Conservation (phyloP, 2,888 invertebrate species). For the Idaea aversata region DNA sequence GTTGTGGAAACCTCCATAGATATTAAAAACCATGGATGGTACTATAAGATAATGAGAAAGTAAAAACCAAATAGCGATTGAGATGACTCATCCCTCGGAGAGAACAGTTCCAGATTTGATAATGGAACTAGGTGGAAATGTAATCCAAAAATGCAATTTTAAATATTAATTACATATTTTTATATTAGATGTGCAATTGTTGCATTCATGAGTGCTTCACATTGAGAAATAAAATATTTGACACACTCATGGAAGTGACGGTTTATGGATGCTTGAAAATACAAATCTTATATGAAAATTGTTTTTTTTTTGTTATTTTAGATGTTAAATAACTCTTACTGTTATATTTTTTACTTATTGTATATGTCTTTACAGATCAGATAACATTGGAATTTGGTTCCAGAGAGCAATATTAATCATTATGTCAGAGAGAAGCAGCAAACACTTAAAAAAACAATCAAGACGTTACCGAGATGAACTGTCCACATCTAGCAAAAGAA, state of each 20-base stretch:
- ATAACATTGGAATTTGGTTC: not conserved
- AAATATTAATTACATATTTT: slow-evolving; percentile 41
- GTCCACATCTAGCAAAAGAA: slow-evolving; percentile 40
- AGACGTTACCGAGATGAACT: slow-evolving; percentile 44
- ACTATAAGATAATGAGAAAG: slow-evolving; percentile 57
- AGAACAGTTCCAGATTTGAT: slow-evolving; percentile 14
- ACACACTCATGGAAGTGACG: slow-evolving; percentile 53
- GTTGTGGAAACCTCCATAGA: slow-evolving; percentile 35
- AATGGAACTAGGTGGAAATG: slow-evolving; percentile 71
- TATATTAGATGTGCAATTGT: slow-evolving; percentile 40
- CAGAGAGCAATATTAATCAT: slow-evolving; percentile 7
- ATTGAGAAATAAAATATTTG: slow-evolving; percentile 16
- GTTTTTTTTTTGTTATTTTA: slow-evolving; percentile 22
- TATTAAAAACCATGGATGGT: slow-evolving; percentile 64
- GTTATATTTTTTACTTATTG: slow-evolving; percentile 28
- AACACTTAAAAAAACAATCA: slow-evolving; percentile 40
- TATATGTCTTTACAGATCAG: slow-evolving; percentile 57
- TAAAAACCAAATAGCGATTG: slow-evolving; percentile 4
- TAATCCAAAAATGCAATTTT: slow-evolving; percentile 73
- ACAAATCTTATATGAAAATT: slow-evolving; percentile 11
- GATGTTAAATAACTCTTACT: slow-evolving; percentile 3
- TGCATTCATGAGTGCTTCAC: slow-evolving; percentile 57
- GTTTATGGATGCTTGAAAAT: slow-evolving; percentile 40
- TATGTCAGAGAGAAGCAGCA: slow-evolving; percentile 37
- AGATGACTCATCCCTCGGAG: slow-evolving; percentile 1